Base-by-base conservation (phyloP, 2,797 vertebrate species). In the Lacerta agilis region DNA sequence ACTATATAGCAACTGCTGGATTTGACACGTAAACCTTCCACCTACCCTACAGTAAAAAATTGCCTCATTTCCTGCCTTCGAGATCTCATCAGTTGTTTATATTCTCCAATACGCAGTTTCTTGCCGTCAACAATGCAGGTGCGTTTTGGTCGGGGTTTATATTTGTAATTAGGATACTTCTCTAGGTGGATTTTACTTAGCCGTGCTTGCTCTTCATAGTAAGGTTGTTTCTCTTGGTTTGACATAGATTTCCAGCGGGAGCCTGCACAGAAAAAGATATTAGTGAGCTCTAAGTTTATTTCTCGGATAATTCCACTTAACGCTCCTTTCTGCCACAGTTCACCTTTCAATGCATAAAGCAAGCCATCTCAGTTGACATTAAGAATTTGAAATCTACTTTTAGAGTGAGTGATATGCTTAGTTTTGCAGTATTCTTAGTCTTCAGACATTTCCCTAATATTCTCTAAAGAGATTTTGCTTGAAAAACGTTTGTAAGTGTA, bases 81-180 rank as follows among this genome's bases (percentile, higher is more conserved):
- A 94, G 98, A 99, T 94, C 99, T 98, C 99, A 99, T 99, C 97
- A 99, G 97, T 94, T 99, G 99, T 95, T 99, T 99, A 96, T 99
- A 99, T 94, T 99, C 99, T 76, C 99, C 98, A 72, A 99, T 99
- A 84, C 99, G 98, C 82, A 99, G 97, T 91, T 99, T 99, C 95
- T 99, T 99, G 38, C 99, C 99, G 29, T 99, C 99, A 55, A 99
- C 99, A 80, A 99, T 99, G 97, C 99, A 99, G 95, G 99, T 99
- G 94, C 99, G 98, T 95, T 99, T 99, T 89, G 99, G 99, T 95
- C 99, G 97, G 15, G 99, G 99, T 96, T 99, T 99, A 97, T 99
- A 99, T 96, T 99, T 99, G 97, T 99, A 99, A 97, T 99, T 99
- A 45, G 99, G 99, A 91, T 99, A 99, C 96, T 99, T 99, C 97